These are phyloP conservation scores for Rhyacichthys aspro DNA, from an alignment of 2,797 vertebrate genomes.

Conservation along the genomic window DNA sequence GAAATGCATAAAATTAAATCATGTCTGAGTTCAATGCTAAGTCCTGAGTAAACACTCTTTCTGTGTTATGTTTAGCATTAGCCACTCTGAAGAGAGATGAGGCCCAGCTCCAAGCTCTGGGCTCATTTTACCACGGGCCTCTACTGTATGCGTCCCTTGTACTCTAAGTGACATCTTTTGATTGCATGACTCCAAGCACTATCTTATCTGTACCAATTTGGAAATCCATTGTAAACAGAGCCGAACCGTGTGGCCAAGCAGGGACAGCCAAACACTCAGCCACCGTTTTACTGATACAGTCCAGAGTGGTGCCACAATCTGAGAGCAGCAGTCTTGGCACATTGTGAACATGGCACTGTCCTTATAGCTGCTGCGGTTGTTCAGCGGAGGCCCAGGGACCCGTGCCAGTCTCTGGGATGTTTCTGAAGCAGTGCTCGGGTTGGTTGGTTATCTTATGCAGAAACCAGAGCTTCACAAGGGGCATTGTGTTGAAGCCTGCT, in stretches of 20 bases:
- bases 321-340: constrained; percentile 45
- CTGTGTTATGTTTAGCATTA: constrained; percentile 52
- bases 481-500: constrained; percentile 23
- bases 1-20: constrained; percentile 18
- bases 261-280: constrained; percentile 28
- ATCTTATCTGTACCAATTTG: constrained; percentile 57
- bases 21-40: constrained; percentile 26
- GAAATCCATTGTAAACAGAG: constrained; percentile 37
- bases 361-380: constrained; percentile 33
- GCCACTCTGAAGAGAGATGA: constrained; percentile 30
- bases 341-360: constrained; percentile 39
- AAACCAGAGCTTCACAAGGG: constrained; percentile 30
- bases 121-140: constrained; percentile 47
- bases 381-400: constrained; percentile 36
- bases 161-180: constrained; percentile 48
- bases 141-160: constrained; percentile 13
- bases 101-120: constrained; percentile 28
- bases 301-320: constrained; percentile 43
- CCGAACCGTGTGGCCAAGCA: constrained; percentile 41
- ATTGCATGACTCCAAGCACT: constrained; percentile 44
- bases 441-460: constrained; percentile 44
- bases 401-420: constrained; percentile 48
- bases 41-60: constrained; percentile 42
- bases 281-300: constrained; percentile 39
- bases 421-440: constrained; percentile 25